Evolutionary conservation across 2,888 invertebrate species (phyloP).

Genomic region (Trimorus sp.): DNA sequence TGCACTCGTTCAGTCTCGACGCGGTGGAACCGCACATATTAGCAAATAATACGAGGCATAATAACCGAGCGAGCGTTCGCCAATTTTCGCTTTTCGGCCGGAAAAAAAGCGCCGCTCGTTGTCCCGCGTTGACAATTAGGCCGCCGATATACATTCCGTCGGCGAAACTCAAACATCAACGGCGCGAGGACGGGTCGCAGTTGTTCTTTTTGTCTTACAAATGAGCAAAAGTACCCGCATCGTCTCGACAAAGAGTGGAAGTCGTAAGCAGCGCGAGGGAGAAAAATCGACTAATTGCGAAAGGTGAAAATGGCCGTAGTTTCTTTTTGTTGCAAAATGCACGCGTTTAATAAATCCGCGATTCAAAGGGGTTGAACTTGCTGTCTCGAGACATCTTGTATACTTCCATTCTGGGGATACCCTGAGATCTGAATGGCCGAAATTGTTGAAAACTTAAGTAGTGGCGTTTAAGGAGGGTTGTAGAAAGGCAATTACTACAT

Average conservation of each 20-base stretch:
- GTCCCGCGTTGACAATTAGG: constrained; percentile 25
- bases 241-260: constrained; percentile 56
- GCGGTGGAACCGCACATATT: no score
- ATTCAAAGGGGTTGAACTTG: constrained; percentile 57
- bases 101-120: constrained; percentile 7
- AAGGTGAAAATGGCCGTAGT: constrained; percentile 59
- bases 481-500: constrained; percentile 63
- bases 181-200: constrained; percentile 47
- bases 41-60: no score
- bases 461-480: constrained; percentile 60
- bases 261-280: constrained; percentile 54
- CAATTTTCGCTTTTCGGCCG: no score
- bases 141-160: constrained; percentile 20
- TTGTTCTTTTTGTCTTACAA: constrained; percentile 49
- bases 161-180: constrained; percentile 38
- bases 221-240: constrained; percentile 63
- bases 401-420: constrained; percentile 52
- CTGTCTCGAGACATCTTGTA: constrained; percentile 61
- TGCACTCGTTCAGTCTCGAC: no score
- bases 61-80: no score
- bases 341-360: constrained; percentile 61
- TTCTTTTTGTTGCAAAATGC: constrained; percentile 62
- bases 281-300: constrained; percentile 60
- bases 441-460: constrained; percentile 66
- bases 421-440: constrained; percentile 60